Conservation (phyloP, 2,888 invertebrate genomes). For the Oasisia sp. region DNA sequence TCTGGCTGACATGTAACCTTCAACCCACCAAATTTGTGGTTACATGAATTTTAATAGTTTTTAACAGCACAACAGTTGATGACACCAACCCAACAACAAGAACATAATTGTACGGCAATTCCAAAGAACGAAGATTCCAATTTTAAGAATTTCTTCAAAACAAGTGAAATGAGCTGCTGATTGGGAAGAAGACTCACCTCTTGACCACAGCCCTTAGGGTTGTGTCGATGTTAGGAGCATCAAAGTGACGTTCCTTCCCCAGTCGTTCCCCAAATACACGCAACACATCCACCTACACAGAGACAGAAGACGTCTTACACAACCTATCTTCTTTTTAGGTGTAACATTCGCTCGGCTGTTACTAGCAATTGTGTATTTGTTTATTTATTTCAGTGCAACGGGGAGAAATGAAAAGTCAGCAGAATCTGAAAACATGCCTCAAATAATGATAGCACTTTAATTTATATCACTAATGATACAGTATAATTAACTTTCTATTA, state of each 20-base stretch:
- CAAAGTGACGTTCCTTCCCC: constrained; percentile 90
- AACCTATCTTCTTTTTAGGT: background rate
- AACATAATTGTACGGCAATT: no score
- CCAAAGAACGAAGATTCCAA: no score
- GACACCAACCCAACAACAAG: no score
- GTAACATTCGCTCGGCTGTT: background rate
- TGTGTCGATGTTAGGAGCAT: constrained; percentile 78
- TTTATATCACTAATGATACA: background rate
- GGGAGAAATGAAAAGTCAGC: no score
- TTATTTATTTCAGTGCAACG: background rate
- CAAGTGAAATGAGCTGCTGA: background rate
- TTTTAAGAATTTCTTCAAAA: no score
- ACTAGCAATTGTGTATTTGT: background rate
- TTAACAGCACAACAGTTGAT: no score
- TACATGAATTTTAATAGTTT: no score
- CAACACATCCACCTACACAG: constrained; percentile 73
- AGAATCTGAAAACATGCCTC: no score
- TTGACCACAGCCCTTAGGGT: constrained; percentile 77
- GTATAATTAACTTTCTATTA: no score
- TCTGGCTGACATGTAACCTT: no score
- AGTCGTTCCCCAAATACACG: constrained; percentile 88
- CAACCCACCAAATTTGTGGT: no score
- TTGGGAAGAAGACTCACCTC: constrained; percentile 44
- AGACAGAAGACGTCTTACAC: background rate
- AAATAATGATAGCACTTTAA: background rate